phyloP scores from a whole-genome alignment of 1,140 invertebrate species.

The Drosophila miranda region DNA sequence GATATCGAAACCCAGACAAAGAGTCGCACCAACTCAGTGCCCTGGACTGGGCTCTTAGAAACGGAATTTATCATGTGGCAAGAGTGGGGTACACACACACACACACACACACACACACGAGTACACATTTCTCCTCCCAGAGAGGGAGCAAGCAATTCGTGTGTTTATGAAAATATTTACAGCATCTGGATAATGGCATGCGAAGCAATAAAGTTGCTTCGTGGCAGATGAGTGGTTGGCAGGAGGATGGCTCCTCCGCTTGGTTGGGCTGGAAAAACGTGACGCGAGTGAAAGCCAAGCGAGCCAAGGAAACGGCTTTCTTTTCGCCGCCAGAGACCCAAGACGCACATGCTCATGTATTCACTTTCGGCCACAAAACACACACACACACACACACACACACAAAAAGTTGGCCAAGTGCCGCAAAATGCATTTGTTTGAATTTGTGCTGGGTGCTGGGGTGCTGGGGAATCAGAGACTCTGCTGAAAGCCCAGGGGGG shows the following conservation, averaged over 20 bases:
- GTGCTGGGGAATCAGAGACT: conserved; percentile 52
- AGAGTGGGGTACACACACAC: conserved; percentile 5
- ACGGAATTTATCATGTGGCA: conserved; percentile 8
- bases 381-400: conserved; percentile 22
- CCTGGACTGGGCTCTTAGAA: not conserved
- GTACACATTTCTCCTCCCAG: conserved; percentile 6
- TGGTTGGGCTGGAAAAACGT: conserved; percentile 46
- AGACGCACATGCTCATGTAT: conserved; percentile 23
- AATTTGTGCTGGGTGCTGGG: conserved; percentile 50
- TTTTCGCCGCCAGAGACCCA: conserved; percentile 41
- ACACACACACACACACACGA: not conserved
- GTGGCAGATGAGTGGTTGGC: conserved; percentile 11
- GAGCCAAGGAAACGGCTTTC: conserved; percentile 50
- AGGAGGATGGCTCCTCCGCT: conserved; percentile 10
- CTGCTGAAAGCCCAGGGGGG: conserved; percentile 28
- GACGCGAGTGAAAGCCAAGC: conserved; percentile 50
- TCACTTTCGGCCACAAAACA: conserved; percentile 30
- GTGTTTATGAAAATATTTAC: conserved; percentile 69
- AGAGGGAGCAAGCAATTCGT: conserved; percentile 13
- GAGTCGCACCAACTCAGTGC: conserved; percentile 2
- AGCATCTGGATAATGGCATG: conserved; percentile 59
- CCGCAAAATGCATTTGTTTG: conserved; percentile 71
- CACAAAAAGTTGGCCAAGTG: conserved; percentile 61
- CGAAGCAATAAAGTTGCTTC: conserved; percentile 57
- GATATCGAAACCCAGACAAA: not conserved